Evolutionary conservation across 2,797 vertebrate species (phyloP).

Genomic region (Perodicticus potto): DNA sequence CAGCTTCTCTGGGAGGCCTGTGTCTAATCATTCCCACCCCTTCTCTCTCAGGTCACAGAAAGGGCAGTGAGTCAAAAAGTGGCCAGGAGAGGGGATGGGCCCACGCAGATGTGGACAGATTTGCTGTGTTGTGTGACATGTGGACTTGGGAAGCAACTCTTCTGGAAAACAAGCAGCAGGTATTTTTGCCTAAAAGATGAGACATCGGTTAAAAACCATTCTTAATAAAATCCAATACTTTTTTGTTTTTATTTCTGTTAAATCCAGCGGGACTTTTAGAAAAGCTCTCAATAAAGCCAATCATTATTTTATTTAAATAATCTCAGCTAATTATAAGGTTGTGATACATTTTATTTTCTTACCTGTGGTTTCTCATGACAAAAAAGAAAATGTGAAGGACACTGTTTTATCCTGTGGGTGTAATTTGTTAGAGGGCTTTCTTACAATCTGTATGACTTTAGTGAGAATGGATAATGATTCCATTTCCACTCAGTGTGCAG

Average conservation of each 20-base stretch:
- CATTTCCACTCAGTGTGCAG: not conserved
- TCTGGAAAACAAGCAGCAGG: constrained; percentile 89
- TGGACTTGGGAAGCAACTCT: constrained; percentile 90
- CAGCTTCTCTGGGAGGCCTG: not conserved
- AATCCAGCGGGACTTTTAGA: not conserved
- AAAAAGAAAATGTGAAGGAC: not conserved
- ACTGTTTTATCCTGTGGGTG: not conserved
- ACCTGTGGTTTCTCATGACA: constrained; percentile 23
- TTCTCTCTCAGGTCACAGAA: constrained; percentile 69
- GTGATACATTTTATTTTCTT: constrained; percentile 36
- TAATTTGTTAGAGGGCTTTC: not conserved
- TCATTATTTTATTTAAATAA: constrained; percentile 14
- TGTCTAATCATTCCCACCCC: not conserved
- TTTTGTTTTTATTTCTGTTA: not conserved
- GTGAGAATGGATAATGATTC: not conserved
- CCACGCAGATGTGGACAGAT: constrained; percentile 83
- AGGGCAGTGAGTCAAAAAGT: not conserved
- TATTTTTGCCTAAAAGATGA: constrained; percentile 75
- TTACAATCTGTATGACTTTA: not conserved
- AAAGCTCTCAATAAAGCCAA: constrained; percentile 4
- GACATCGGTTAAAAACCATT: constrained; percentile 24
- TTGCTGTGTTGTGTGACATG: constrained; percentile 88
- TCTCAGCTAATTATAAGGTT: not conserved
- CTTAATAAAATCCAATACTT: not conserved
- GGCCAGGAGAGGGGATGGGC: constrained; percentile 76